A percentile compares a stretch with the other conserved stretches of the same genome.
Conservation (phyloP, 2,797 vertebrate species). For the Prionace glauca region DNA sequence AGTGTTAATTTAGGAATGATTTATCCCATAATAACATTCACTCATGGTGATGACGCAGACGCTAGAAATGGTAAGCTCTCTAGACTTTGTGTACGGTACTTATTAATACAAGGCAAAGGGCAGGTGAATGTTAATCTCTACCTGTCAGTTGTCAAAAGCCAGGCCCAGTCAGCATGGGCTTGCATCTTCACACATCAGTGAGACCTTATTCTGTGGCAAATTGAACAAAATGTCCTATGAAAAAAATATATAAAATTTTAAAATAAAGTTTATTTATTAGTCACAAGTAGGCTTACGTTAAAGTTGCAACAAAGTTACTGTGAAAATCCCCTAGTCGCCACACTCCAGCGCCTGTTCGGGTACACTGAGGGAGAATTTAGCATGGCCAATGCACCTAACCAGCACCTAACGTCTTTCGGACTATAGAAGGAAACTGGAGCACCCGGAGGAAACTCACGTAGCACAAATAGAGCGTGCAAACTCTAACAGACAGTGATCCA, state of each 20-base stretch:
- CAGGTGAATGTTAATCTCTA: neutral
- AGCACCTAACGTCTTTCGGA: too few species aligned
- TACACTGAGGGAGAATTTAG: too few species aligned
- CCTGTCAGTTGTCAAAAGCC: neutral
- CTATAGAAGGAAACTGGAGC: too few species aligned
- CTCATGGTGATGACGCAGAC: neutral
- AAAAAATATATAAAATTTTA: neutral
- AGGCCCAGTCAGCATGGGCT: neutral
- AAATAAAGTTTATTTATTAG: too few species aligned
- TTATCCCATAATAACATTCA: neutral
- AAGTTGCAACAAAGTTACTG: too few species aligned
- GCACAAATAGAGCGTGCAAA: too few species aligned
- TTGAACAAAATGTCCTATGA: neutral
- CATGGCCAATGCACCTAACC: too few species aligned
- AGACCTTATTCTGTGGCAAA: neutral
- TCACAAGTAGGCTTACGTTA: too few species aligned
- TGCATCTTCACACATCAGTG: neutral
- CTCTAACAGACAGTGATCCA: too few species aligned
- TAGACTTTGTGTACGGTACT: neutral
- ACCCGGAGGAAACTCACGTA: too few species aligned
- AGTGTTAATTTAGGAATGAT: neutral
- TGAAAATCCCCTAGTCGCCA: too few species aligned
- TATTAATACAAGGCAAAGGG: neutral
- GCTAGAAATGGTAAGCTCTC: neutral
- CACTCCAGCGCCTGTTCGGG: too few species aligned